These are phyloP conservation scores for Aplodontia rufa DNA, from an alignment of 2,113 vertebrate genomes.

Conservation along the genomic window DNA sequence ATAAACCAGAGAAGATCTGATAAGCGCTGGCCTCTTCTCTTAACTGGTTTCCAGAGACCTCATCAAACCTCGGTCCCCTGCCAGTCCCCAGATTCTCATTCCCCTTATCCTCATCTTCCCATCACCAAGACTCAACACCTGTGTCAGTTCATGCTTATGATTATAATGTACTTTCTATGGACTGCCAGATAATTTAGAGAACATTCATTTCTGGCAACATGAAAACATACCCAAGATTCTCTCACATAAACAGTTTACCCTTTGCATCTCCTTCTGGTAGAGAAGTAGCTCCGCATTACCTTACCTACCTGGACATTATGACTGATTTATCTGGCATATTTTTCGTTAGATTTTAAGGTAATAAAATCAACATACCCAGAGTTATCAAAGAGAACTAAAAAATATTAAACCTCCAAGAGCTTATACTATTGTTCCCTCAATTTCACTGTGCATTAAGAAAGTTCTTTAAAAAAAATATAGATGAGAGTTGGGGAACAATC, in stretches of 20 bases:
- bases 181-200: background rate
- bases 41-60: background rate
- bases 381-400: background rate
- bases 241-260: background rate
- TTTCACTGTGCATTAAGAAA: background rate
- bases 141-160: background rate
- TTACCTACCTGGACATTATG: background rate
- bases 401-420: background rate
- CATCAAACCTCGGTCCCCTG: background rate
- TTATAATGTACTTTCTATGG: background rate
- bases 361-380: background rate
- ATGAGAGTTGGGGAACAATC: background rate
- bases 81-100: background rate
- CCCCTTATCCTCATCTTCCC: background rate
- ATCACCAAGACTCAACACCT: background rate
- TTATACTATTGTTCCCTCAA: background rate
- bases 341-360: background rate
- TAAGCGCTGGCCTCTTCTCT: fast-evolving
- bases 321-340: background rate
- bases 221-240: background rate
- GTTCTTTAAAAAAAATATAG: background rate
- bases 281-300: background rate
- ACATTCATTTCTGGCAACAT: background rate
- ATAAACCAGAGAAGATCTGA: background rate
- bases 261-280: background rate